Base-by-base conservation (phyloP, 2,888 invertebrate species). In the Pollenia angustigena region DNA sequence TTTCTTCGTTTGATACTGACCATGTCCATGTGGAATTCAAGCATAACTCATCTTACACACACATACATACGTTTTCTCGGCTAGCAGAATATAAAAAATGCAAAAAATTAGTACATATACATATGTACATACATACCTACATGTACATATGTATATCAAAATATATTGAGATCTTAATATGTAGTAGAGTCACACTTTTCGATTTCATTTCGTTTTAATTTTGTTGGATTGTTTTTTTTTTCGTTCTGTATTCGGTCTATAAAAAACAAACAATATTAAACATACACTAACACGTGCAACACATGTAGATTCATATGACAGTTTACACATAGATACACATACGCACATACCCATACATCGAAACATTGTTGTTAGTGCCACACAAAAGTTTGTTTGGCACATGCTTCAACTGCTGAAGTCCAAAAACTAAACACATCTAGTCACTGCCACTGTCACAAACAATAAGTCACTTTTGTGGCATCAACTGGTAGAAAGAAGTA, bases 361-460 rank as follows among this genome's bases (percentile, higher is more conserved):
- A n/a, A 10, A 48, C 11, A 50, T 46, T 72, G 64, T 56, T 52
- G 60, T 23, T 60, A 42, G 74, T 84, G 79, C 11, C 71, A 71
- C 14, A 66, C 48, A 69, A 76, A 71, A 54, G 71, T 44, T 23
- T 74, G 66, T 54, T 76, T 78, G 71, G 76, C 83, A 78, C 76
- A 83, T 83, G 71, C 71, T 71, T 62, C 76, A 56, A 83, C 42
- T 62, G 7, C 68, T 50, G 11, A 72, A 68, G 60, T 78, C 56
- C 72, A 76, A 85, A 79, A 74, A 74, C 71, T 78, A 78, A 85
- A 81, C 78, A 81, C 74, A 85, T 85, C 84, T 78, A 85, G 81
- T 85, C 85, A 85, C 85, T 85, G 81, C 85, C 81, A 85, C 75
- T 85, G 85, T 81, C 85, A 85, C 78, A 85, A 85, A 60, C 81